Base-by-base conservation (phyloP, 2,113 vertebrate species). In the Gnathonemus echidnorhynchus region DNA sequence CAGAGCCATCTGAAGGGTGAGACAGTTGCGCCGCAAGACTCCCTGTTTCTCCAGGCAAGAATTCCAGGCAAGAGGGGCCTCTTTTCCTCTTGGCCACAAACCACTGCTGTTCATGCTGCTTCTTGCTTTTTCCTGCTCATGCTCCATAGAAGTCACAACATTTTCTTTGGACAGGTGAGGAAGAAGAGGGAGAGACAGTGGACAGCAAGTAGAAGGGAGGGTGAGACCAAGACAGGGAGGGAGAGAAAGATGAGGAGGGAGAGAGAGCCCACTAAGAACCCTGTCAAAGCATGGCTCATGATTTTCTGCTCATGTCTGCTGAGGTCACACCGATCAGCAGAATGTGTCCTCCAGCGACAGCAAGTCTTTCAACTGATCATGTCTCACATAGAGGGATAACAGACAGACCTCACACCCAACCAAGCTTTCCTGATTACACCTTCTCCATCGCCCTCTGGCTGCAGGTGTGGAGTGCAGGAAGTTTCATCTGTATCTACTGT, bases 131-230 rank as follows among this genome's bases (percentile, higher is more conserved):
- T 27, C 66, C 93, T 90, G 91, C 91, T 94, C 92, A 92, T 92
- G 92, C 84, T 95, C 93, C 95, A 93, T 17, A 58, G 93, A 94
- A 96, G 95, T 96, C 95, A 96, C 94, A 95, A 96, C 94, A 96
- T 91, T 90, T 92, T 94, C 94, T 86, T 90, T n/a, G 94, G 95
- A 87, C 92, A 94, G 90, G 52, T 89, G 91, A 89, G 92, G 93
- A 89, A 88, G 93, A 92, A 88, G 89, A 66, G 90, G 90, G 92
- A 90, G 90, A 88, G 90, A 42, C 86, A 87, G 48, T 88, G 77
- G 86, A 90, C 39, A 48, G 11, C 48, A 53, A 49, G 90, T 2
- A 56, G 62, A 89, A 52, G 66, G 74, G 80, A 49, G 45, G 13
- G 11, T 90, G 80, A 58, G 90, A 90, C 92, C 92, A 45, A 88